Conservation (phyloP, 2,888 invertebrate species). For the Calephelis perditalis region DNA sequence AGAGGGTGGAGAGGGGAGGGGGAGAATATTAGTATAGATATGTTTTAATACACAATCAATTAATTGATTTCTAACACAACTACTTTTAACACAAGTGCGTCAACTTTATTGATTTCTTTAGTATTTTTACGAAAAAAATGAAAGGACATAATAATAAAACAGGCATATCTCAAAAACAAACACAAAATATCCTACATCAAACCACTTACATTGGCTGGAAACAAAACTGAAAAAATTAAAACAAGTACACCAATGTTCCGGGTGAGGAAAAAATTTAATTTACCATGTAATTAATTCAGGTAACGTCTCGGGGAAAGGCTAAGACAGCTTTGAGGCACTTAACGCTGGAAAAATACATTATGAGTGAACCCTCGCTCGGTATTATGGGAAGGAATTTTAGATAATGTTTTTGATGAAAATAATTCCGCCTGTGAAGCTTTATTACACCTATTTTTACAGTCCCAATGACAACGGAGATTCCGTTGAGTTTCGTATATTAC, state of each 20-base stretch:
- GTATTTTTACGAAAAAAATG: no score
- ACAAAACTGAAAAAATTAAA: conserved; percentile 15
- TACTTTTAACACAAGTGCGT: no score
- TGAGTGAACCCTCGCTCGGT: conserved; percentile 24
- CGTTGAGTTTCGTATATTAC: background rate
- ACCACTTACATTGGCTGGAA: conserved; percentile 7
- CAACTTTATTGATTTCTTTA: no score
- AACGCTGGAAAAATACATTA: conserved; percentile 37
- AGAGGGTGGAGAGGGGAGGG: no score
- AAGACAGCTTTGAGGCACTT: conserved; percentile 34
- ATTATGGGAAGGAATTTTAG: conserved; percentile 19
- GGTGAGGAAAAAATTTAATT: conserved; percentile 41
- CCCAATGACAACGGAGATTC: conserved; percentile 10
- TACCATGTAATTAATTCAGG: conserved; percentile 47
- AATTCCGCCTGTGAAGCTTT: conserved; percentile 19
- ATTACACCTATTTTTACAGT: conserved; percentile 11
- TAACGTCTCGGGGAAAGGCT: conserved; percentile 34
- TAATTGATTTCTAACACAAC: no score
- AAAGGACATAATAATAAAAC: no score
- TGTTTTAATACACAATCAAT: no score
- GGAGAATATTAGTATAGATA: no score
- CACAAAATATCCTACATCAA: background rate
- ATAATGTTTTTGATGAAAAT: conserved; percentile 29
- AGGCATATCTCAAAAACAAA: background rate
- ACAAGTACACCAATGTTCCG: conserved; percentile 22